These are phyloP conservation scores for Aphelenchoides avenae DNA, from an alignment of 1,140 invertebrate species.

Conservation along the genomic window DNA sequence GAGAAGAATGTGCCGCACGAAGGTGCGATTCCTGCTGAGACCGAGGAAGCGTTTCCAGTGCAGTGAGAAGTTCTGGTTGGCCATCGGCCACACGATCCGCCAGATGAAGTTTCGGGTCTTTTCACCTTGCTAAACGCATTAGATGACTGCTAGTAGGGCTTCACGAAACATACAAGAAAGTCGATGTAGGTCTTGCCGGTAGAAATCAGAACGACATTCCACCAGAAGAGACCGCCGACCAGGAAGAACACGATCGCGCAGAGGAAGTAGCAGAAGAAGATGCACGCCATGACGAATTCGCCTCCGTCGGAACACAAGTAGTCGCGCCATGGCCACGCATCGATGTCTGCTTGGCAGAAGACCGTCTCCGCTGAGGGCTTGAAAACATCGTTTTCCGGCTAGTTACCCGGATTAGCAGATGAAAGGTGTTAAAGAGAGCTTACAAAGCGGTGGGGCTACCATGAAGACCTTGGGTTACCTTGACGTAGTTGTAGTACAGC, in stretches of 20 bases:
- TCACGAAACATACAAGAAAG: conserved; percentile 29
- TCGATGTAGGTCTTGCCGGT: conserved; percentile 35
- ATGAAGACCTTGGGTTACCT: conserved; percentile 28
- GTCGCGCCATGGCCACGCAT: conserved; percentile 30
- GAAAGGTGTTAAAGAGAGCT: background rate
- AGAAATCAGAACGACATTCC: conserved; percentile 46
- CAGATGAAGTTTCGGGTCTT: background rate
- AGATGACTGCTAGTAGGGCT: background rate
- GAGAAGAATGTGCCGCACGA: conserved; percentile 24
- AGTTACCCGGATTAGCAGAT: too few species aligned
- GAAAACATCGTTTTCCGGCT: too few species aligned
- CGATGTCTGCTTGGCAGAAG: conserved; percentile 31
- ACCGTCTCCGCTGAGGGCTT: conserved; percentile 32
- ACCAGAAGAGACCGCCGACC: conserved; percentile 36
- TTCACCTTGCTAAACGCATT: conserved; percentile 4
- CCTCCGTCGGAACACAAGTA: conserved; percentile 21
- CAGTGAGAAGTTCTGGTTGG: conserved; percentile 13
- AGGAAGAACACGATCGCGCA: conserved; percentile 38
- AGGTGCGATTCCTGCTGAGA: conserved; percentile 13
- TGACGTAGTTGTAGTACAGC: conserved; percentile 47
- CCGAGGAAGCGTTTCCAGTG: conserved; percentile 27
- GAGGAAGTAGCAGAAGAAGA: conserved; percentile 41
- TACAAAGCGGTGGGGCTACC: conserved; percentile 10
- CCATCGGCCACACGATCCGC: conserved; percentile 15
- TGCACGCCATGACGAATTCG: conserved; percentile 29